A percentile compares a stretch with the other conserved stretches of the same genome.
Conservation (phyloP, 2,113 vertebrate genomes). For the Cottus gobio region DNA sequence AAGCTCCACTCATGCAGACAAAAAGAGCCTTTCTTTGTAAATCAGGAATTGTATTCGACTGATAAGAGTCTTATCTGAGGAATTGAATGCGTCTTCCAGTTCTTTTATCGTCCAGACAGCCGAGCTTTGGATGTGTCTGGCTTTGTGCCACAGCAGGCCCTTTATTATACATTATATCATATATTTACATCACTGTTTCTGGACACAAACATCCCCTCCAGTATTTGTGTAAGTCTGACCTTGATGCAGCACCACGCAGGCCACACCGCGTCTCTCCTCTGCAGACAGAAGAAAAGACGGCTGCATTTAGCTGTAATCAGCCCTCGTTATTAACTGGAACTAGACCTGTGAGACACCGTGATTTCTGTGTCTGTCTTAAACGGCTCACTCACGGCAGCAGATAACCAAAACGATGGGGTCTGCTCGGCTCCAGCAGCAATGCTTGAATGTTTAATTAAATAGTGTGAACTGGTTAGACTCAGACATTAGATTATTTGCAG, state of each 20-base stretch:
- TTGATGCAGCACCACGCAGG: slow-evolving; percentile 40
- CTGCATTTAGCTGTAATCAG: slow-evolving; percentile 65
- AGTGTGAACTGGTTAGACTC: slow-evolving; percentile 80
- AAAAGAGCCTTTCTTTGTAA: slow-evolving; percentile 72
- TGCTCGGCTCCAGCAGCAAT: slow-evolving; percentile 52
- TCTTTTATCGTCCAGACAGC: slow-evolving; percentile 64
- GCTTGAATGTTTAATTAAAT: slow-evolving; percentile 75
- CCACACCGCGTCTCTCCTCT: slow-evolving; percentile 14
- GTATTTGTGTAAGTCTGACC: neutral
- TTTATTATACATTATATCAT: slow-evolving; percentile 42
- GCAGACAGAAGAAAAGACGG: slow-evolving; percentile 53
- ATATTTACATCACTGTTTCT: slow-evolving; percentile 39
- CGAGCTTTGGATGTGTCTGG: slow-evolving; percentile 27
- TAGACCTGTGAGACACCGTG: slow-evolving; percentile 73
- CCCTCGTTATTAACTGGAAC: slow-evolving; percentile 70
- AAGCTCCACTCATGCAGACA: slow-evolving; percentile 18
- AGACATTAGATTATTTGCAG: slow-evolving; percentile 80
- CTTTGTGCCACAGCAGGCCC: slow-evolving; percentile 76
- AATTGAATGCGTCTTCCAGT: slow-evolving; percentile 33
- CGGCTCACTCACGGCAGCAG: slow-evolving; percentile 59
- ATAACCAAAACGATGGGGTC: slow-evolving; percentile 64
- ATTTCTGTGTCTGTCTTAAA: slow-evolving; percentile 63
- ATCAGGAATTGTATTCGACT: slow-evolving; percentile 78
- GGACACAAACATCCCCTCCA: slow-evolving; percentile 4
- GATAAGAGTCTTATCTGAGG: slow-evolving; percentile 79